Evolutionary conservation across 2,797 vertebrate genomes (phyloP).

Genomic region (Ptychadena robeensis): DNA sequence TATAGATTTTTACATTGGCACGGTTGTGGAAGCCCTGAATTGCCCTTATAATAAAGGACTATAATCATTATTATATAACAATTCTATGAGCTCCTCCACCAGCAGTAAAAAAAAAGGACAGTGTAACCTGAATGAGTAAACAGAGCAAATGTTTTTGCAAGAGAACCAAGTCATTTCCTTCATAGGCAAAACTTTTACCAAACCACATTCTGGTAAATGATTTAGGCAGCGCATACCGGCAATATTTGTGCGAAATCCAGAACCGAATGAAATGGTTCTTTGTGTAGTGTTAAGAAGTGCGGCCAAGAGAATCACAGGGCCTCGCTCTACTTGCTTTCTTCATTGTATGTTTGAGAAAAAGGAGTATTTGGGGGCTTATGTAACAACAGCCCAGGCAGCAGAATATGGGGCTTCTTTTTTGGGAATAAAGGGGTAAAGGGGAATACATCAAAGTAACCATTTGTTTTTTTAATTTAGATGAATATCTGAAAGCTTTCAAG

Average conservation of each 20-base stretch:
- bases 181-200: slow-evolving; percentile 1
- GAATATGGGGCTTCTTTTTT: neutral
- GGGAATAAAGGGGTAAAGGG: neutral
- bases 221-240: slow-evolving; percentile 2
- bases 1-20: neutral
- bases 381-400: neutral
- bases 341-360: neutral
- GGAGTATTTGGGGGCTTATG: neutral
- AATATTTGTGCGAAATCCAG: neutral
- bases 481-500: too few relatives aligned
- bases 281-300: neutral
- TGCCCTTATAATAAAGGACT: neutral
- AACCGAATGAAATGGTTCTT: neutral
- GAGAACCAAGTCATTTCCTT: slow-evolving; percentile 9
- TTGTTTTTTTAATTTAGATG: neutral
- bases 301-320: neutral
- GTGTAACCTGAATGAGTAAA: neutral
- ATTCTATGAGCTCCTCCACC: neutral
- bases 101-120: neutral
- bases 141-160: neutral
- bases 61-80: neutral
- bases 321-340: neutral
- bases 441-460: neutral
- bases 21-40: neutral
- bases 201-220: slow-evolving; percentile 10